Percentiles rank a stretch among this genome's conserved stretches.
These are phyloP conservation scores for Drosophila nasuta DNA, from an alignment of 1,140 invertebrate genomes.

Conservation along the genomic window DNA sequence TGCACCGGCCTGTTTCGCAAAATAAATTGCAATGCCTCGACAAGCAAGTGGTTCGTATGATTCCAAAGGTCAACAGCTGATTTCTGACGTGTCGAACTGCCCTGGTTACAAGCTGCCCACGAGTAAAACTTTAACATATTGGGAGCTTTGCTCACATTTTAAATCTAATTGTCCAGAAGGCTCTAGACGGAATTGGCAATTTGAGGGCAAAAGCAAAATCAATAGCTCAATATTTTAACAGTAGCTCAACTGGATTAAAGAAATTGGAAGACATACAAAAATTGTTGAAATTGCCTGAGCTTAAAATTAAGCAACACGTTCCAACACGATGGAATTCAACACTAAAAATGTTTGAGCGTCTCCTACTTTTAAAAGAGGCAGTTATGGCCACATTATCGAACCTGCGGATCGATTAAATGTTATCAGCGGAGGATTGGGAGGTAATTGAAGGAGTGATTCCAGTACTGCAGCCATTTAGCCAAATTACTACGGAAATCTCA, in stretches of 20 bases:
- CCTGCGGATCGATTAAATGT: too few species aligned
- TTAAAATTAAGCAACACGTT: slow-evolving; percentile 17
- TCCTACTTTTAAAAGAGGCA: not conserved
- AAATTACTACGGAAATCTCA: too few species aligned
- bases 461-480: too few species aligned
- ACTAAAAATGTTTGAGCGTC: slow-evolving; percentile 16
- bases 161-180: slow-evolving; percentile 24
- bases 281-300: slow-evolving; percentile 5
- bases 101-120: too few species aligned
- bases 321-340: slow-evolving; percentile 21
- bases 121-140: not conserved
- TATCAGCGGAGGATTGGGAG: too few species aligned
- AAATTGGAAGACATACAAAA: not conserved
- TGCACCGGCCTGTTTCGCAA: too few species aligned
- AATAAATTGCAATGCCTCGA: too few species aligned
- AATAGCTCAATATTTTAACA: not conserved
- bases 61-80: too few species aligned
- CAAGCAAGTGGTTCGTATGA: too few species aligned
- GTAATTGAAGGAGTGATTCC: too few species aligned
- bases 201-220: not conserved
- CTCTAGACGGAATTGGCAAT: slow-evolving; percentile 7
- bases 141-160: slow-evolving; percentile 2
- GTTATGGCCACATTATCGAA: too few species aligned
- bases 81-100: too few species aligned
- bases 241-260: not conserved